Percentiles rank a stretch among this genome's conserved stretches.
Conservation (phyloP, 2,797 vertebrate species). For the Chelon labrosus region DNA sequence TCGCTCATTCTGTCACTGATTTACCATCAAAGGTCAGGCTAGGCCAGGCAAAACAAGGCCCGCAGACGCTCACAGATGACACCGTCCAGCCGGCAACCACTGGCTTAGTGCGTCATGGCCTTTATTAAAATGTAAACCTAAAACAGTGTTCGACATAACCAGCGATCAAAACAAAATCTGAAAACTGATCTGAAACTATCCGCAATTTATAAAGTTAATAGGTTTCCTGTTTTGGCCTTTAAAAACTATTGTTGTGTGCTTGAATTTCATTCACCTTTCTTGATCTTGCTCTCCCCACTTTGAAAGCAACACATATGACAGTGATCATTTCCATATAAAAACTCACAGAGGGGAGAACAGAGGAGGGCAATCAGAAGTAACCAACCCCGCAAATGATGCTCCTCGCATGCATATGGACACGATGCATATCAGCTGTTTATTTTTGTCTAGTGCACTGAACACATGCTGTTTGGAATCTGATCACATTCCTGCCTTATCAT, state of each 20-base stretch:
- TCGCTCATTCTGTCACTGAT: too few relatives aligned
- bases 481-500: conserved; percentile 45
- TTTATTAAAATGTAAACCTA: neutral
- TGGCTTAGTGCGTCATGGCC: too few relatives aligned
- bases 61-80: too few relatives aligned
- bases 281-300: neutral
- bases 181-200: neutral
- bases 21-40: neutral
- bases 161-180: neutral
- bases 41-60: neutral
- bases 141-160: neutral
- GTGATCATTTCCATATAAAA: neutral
- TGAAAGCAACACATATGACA: neutral
- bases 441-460: conserved; percentile 3
- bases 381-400: conserved; percentile 35
- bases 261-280: neutral
- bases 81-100: too few relatives aligned
- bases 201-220: neutral
- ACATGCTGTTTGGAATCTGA: conserved; percentile 39
- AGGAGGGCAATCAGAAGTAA: conserved; percentile 22
- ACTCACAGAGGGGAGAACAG: neutral
- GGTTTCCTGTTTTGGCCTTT: neutral
- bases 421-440: conserved; percentile 37
- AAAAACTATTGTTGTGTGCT: neutral
- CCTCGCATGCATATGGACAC: conserved; percentile 25